Conservation (phyloP, 2,113 vertebrate genomes). For the Trichomycterus rosablanca region DNA sequence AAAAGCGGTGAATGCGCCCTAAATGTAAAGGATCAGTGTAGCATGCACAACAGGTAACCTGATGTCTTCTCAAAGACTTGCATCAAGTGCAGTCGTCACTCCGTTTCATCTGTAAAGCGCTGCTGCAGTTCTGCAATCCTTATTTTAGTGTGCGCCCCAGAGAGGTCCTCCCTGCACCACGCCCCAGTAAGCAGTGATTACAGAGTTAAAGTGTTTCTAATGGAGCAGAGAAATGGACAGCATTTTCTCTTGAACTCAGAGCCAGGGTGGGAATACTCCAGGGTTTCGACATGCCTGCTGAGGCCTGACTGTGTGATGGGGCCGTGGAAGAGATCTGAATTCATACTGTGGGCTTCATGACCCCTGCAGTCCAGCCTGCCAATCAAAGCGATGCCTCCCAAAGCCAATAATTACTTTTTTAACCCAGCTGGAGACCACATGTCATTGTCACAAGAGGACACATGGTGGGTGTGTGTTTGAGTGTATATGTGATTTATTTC, state of each 20-base stretch:
- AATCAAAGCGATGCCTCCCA: slow-evolving; percentile 26
- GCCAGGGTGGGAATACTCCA: slow-evolving; percentile 4
- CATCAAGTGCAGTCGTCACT: slow-evolving; percentile 13
- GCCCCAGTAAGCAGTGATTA: slow-evolving; percentile 17
- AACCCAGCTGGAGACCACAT: slow-evolving; percentile 20
- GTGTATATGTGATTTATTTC: too few relatives aligned
- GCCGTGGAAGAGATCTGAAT: slow-evolving; percentile 16
- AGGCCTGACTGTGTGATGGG: slow-evolving; percentile 20
- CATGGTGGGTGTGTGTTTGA: too few relatives aligned
- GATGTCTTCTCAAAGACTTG: too few relatives aligned
- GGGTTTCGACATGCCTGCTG: slow-evolving; percentile 25
- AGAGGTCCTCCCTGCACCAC: slow-evolving; percentile 3
- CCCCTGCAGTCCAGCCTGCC: slow-evolving; percentile 30
- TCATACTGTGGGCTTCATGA: slow-evolving; percentile 19
- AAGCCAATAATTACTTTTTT: slow-evolving; percentile 46
- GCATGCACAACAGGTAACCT: too few relatives aligned
- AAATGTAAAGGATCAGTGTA: too few relatives aligned
- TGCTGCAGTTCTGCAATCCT: background rate
- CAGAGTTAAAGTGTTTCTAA: slow-evolving; percentile 27
- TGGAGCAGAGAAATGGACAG: slow-evolving; percentile 35
- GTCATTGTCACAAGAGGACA: slow-evolving; percentile 16
- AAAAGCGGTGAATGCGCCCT: too few relatives aligned
- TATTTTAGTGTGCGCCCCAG: slow-evolving; percentile 20
- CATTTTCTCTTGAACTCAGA: slow-evolving; percentile 22
- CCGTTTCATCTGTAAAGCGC: slow-evolving; percentile 7